A percentile compares a stretch with the other conserved stretches of the same genome.
Evolutionary conservation across 1,140 invertebrate genomes (phyloP).

Genomic region (Heliconius melpomene): DNA sequence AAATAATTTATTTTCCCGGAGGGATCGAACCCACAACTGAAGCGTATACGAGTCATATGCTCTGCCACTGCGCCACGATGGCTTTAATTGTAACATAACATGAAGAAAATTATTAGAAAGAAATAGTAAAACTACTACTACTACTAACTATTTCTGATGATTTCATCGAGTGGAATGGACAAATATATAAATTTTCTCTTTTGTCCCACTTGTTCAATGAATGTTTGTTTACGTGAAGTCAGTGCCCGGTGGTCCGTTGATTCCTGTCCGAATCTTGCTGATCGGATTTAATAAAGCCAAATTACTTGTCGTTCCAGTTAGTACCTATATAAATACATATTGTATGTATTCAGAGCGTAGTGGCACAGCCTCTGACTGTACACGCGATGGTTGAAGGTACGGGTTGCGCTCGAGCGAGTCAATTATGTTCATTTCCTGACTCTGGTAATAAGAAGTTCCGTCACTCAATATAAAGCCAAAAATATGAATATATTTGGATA

Average conservation of each 20-base stretch:
- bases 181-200: constrained; percentile 7
- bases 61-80: too few relatives aligned
- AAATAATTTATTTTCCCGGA: too few relatives aligned
- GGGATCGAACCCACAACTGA: too few relatives aligned
- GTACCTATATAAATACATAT: too few relatives aligned
- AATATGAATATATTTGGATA: too few relatives aligned
- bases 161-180: not conserved
- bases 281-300: not conserved
- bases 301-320: too few relatives aligned
- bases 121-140: not conserved
- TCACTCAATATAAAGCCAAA: too few relatives aligned
- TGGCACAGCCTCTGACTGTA: not conserved
- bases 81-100: too few relatives aligned
- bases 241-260: constrained; percentile 1
- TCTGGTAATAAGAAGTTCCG: too few relatives aligned
- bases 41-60: too few relatives aligned
- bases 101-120: too few relatives aligned
- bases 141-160: not conserved
- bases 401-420: not conserved
- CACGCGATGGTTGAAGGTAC: not conserved
- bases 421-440: too few relatives aligned
- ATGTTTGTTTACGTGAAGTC: not conserved
- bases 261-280: not conserved
- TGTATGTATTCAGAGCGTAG: not conserved
- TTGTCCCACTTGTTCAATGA: constrained; percentile 5